A percentile compares a stretch with the other conserved stretches of the same genome.
Evolutionary conservation across 35 echinoderm and acorn worm species (phyloP).

Genomic region (Apostichopus japonicus): DNA sequence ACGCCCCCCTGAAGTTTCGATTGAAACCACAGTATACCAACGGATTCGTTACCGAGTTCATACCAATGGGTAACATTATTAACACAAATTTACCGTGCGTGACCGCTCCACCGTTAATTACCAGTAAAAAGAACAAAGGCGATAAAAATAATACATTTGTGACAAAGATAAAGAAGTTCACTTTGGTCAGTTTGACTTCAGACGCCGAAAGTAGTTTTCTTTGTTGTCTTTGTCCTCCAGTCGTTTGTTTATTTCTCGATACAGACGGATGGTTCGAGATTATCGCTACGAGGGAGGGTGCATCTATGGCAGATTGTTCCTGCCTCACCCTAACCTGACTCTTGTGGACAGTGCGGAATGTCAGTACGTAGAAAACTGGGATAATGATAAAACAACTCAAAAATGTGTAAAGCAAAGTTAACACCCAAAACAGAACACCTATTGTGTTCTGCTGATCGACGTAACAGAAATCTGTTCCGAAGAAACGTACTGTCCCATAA

Average conservation of each 20-base stretch:
- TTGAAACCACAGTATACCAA: conserved; percentile 14
- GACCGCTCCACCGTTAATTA: neutral
- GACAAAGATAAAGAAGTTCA: conserved; percentile 1
- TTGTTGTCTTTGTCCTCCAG: neutral
- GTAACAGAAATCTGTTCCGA: conserved; percentile 37
- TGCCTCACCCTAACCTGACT: conserved; percentile 25
- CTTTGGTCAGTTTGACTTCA: conserved; percentile 6
- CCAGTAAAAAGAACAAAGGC: neutral
- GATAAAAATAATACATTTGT: conserved; percentile 23
- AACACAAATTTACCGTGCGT: neutral
- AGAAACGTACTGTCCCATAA: neutral
- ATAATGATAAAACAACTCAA: conserved; percentile 31
- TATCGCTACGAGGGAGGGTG: too few species aligned
- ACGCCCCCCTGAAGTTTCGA: neutral
- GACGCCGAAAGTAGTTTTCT: neutral
- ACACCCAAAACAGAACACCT: conserved; percentile 17
- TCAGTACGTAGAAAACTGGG: conserved; percentile 31
- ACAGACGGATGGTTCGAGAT: too few species aligned
- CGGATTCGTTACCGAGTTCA: neutral
- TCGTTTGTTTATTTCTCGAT: too few species aligned
- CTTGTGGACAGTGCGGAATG: conserved; percentile 40
- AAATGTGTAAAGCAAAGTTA: conserved; percentile 33
- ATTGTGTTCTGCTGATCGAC: neutral
- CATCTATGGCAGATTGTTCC: too few species aligned
- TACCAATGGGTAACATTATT: neutral